Evolutionary conservation across 2,113 vertebrate genomes (phyloP).

Genomic region (Rhabdomys dilectus): DNA sequence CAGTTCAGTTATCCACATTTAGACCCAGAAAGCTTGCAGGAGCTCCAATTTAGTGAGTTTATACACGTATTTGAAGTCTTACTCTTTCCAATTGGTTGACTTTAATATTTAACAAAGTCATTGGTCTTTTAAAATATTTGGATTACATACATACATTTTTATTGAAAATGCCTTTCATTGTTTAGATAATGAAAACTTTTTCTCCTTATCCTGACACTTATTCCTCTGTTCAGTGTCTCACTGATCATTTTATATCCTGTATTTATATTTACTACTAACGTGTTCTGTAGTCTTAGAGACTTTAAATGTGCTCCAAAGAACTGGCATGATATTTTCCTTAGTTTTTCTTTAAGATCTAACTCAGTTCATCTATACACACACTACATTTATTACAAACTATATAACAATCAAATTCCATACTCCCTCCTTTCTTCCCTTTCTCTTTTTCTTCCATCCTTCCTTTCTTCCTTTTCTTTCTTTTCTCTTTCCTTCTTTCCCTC

Average conservation of each 20-base stretch:
- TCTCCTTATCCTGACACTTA: not conserved
- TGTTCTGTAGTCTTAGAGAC: slow-evolving; percentile 6
- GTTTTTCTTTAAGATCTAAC: slow-evolving; percentile 24
- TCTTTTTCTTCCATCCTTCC: not conserved
- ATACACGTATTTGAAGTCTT: not conserved
- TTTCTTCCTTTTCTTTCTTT: fast-evolving
- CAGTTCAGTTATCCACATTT: slow-evolving; percentile 14
- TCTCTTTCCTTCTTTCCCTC: not conserved
- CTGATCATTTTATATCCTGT: slow-evolving; percentile 29
- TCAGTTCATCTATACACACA: not conserved
- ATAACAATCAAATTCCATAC: not conserved
- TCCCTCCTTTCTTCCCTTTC: too few species aligned
- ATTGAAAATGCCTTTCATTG: not conserved
- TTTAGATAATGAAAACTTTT: slow-evolving; percentile 26
- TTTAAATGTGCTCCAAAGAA: slow-evolving; percentile 21
- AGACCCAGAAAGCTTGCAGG: not conserved
- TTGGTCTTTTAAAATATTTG: slow-evolving; percentile 22
- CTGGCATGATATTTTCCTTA: not conserved
- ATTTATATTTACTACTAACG: slow-evolving; percentile 14
- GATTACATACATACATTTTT: not conserved
- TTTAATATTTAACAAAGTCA: slow-evolving; percentile 12
- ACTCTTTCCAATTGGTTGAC: not conserved
- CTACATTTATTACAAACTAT: slow-evolving; percentile 40
- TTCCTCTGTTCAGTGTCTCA: not conserved
- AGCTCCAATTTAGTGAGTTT: not conserved